Conservation (phyloP, 2,888 invertebrate species). For the Spicauda simplicius region DNA sequence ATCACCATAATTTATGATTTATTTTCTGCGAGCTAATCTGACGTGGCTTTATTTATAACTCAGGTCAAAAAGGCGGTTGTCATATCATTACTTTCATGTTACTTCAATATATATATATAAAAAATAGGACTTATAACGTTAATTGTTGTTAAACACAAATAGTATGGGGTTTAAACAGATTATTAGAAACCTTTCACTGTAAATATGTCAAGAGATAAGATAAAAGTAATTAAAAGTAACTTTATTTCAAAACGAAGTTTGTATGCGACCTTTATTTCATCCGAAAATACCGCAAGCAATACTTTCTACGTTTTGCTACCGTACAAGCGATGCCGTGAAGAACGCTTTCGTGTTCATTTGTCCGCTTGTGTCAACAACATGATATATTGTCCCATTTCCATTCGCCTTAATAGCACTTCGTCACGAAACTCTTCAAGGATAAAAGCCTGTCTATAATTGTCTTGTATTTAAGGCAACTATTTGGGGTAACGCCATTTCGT, state of each 20-base stretch:
- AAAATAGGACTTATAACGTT: too few relatives aligned
- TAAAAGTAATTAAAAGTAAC: too few relatives aligned
- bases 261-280: neutral
- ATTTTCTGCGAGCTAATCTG: neutral
- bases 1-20: neutral
- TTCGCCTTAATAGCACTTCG: constrained; percentile 7
- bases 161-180: too few relatives aligned
- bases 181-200: too few relatives aligned
- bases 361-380: constrained; percentile 18
- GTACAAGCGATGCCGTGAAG: neutral
- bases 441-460: constrained; percentile 11
- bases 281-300: neutral
- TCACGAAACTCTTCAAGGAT: constrained; percentile 7
- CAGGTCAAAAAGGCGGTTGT: too few relatives aligned
- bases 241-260: neutral
- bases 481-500: neutral
- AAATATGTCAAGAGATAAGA: too few relatives aligned
- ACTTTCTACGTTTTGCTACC: neutral
- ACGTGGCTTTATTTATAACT: too few relatives aligned
- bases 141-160: too few relatives aligned
- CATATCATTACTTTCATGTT: too few relatives aligned
- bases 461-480: neutral
- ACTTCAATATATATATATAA: too few relatives aligned
- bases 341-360: constrained; percentile 1
- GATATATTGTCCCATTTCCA: constrained; percentile 31